These are phyloP conservation scores for Lepidocyrtinus sp. DNA, from an alignment of 2,888 invertebrate genomes.

Conservation along the genomic window DNA sequence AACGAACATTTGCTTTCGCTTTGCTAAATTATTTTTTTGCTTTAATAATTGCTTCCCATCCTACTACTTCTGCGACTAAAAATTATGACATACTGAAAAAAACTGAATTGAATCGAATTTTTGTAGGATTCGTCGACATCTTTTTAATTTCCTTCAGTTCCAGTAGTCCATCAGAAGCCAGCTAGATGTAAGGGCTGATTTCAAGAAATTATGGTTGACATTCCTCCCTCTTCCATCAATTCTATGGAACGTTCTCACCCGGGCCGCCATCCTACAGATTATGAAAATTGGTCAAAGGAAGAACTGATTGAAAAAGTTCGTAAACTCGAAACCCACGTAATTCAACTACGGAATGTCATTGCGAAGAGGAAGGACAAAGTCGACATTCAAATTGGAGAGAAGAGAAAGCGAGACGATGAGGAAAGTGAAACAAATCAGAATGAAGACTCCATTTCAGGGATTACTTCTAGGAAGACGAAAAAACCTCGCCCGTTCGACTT, in stretches of 20 bases:
- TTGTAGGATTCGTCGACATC: no score
- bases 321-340: slow-evolving; percentile 84
- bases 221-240: slow-evolving; percentile 2
- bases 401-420: slow-evolving; percentile 45
- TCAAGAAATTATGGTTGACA: slow-evolving; percentile 41
- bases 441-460: neutral
- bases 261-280: slow-evolving; percentile 30
- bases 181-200: neutral
- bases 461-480: slow-evolving; percentile 63
- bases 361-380: slow-evolving; percentile 69
- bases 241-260: neutral
- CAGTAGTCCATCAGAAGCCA: neutral
- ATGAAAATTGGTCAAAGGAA: slow-evolving; percentile 72
- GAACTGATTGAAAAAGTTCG: slow-evolving; percentile 82
- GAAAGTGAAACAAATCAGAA: slow-evolving; percentile 30
- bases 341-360: slow-evolving; percentile 79
- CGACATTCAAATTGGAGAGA: slow-evolving; percentile 53
- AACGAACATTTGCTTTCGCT: no score
- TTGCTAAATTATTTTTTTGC: no score
- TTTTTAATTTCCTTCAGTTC: no score
- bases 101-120: no score
- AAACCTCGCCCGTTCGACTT: slow-evolving; percentile 78
- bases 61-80: no score
- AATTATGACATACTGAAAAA: no score
- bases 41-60: no score